Conservation (phyloP, 2,888 invertebrate genomes). For the Nesidiocoris tenuis region DNA sequence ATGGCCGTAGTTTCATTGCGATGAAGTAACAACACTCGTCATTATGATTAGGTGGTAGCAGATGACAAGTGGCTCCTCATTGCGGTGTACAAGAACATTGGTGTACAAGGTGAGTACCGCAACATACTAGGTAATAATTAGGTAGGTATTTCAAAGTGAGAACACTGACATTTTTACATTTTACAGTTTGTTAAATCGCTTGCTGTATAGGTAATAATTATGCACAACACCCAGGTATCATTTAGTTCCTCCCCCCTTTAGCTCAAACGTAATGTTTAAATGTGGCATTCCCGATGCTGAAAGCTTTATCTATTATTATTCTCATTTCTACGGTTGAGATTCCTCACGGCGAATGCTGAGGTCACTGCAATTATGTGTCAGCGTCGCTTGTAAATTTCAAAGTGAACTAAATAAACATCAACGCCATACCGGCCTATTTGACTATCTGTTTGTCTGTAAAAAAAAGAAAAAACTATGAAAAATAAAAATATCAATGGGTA, state of each 20-base stretch:
- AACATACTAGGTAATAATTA: too few species aligned
- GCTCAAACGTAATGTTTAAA: too few species aligned
- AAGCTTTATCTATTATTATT: constrained; percentile 14
- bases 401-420: constrained; percentile 10
- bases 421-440: constrained; percentile 37
- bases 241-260: too few species aligned
- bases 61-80: too few species aligned
- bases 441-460: not conserved
- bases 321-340: constrained; percentile 24
- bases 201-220: not conserved
- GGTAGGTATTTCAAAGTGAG: not conserved
- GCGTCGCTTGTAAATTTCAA: not conserved
- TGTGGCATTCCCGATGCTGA: too few species aligned
- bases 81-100: too few species aligned
- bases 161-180: not conserved
- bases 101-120: too few species aligned
- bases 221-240: constrained; percentile 5
- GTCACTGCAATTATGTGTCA: constrained; percentile 8
- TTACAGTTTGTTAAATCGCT: not conserved
- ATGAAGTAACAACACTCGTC: too few species aligned
- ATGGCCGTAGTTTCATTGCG: too few species aligned
- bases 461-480: not conserved
- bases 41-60: too few species aligned
- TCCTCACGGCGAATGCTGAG: constrained; percentile 31
- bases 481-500: constrained; percentile 10